Evolutionary conservation across 1,140 invertebrate genomes (phyloP).

Genomic region (Bombus huntii): DNA sequence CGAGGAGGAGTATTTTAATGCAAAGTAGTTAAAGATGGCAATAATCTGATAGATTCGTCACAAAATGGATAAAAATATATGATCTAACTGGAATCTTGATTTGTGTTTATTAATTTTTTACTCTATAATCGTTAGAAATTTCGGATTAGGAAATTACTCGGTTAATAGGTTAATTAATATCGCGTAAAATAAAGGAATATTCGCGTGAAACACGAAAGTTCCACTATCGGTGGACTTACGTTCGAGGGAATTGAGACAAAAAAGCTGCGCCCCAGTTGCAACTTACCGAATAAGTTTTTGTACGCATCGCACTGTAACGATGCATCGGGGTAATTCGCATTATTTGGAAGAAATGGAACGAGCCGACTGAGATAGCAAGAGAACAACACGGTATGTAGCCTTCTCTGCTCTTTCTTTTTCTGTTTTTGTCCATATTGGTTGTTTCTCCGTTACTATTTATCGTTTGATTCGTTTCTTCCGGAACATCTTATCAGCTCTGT

Average conservation of each 20-base stretch:
- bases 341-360: conserved; percentile 21
- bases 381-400: not conserved
- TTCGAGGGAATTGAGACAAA: not conserved
- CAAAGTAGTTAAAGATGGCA: too few relatives aligned
- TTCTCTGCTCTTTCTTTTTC: not conserved
- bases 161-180: conserved; percentile 2
- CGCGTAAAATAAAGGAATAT: not conserved
- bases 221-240: not conserved
- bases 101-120: too few relatives aligned
- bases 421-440: not conserved
- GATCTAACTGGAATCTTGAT: too few relatives aligned
- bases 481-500: not conserved
- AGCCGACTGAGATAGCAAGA: not conserved
- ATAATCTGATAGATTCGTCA: too few relatives aligned
- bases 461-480: not conserved
- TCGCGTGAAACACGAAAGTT: too few relatives aligned
- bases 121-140: too few relatives aligned
- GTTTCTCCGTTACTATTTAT: not conserved
- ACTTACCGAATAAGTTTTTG: conserved; percentile 11
- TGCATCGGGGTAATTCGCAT: not conserved
- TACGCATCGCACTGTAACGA: not conserved
- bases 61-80: too few relatives aligned
- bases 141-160: too few relatives aligned
- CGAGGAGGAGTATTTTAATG: too few relatives aligned
- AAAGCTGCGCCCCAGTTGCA: not conserved